Evolutionary conservation across 1,140 invertebrate genomes (phyloP).

Genomic region (Ceratina japonica): DNA sequence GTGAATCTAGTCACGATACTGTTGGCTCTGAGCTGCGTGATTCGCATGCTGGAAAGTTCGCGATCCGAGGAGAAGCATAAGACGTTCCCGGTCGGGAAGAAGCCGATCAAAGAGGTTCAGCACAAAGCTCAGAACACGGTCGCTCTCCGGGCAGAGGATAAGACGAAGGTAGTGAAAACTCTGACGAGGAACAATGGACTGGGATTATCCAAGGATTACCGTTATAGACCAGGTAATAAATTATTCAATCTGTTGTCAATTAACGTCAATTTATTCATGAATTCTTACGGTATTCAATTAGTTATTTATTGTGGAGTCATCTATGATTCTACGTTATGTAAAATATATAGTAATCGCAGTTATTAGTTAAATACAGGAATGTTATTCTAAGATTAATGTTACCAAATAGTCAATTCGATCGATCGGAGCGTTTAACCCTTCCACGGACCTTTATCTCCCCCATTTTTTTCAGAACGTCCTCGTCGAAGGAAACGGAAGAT

Average conservation of each 20-base stretch:
- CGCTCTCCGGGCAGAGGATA: neutral
- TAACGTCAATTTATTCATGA: too few relatives aligned
- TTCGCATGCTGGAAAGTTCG: conserved; percentile 45
- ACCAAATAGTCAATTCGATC: neutral
- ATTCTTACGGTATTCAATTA: neutral
- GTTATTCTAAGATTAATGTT: too few relatives aligned
- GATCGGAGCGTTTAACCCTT: neutral
- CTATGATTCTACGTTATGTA: too few relatives aligned
- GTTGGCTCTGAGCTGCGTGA: conserved; percentile 57
- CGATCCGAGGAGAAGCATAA: conserved; percentile 14
- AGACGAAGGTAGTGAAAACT: neutral
- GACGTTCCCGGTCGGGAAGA: conserved; percentile 3
- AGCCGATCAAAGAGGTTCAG: conserved; percentile 25
- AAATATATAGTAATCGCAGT: too few relatives aligned
- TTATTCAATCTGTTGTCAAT: neutral
- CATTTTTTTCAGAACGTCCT: conserved; percentile 57
- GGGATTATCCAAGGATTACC: conserved; percentile 31
- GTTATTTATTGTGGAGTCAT: too few relatives aligned
- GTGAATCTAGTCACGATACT: conserved; percentile 70
- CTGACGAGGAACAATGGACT: neutral
- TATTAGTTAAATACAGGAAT: too few relatives aligned
- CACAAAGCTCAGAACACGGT: conserved; percentile 30
- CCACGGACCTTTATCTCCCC: too few relatives aligned
- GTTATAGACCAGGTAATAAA: conserved; percentile 35
- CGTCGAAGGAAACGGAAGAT: conserved; percentile 82